Evolutionary conservation across 2,113 vertebrate species (phyloP).

Genomic region (Thinocorus orbignyianus): DNA sequence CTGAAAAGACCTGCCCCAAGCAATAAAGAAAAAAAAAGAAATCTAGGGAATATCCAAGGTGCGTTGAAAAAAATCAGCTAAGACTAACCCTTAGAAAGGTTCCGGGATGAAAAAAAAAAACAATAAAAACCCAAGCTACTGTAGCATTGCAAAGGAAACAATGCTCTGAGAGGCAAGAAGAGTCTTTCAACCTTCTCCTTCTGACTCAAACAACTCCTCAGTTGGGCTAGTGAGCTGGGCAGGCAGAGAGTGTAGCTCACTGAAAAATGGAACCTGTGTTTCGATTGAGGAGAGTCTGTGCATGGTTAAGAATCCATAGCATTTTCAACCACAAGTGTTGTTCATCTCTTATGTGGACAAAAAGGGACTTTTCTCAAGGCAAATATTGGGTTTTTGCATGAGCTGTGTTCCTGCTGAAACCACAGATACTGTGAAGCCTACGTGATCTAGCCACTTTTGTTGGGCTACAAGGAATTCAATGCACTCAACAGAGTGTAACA

Average conservation of each 20-base stretch:
- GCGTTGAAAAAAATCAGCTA: not conserved
- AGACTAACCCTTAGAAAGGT: not conserved
- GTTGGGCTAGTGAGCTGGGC: not conserved
- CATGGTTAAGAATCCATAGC: not conserved
- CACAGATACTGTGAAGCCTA: not conserved
- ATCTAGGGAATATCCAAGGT: not conserved
- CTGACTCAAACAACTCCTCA: not conserved
- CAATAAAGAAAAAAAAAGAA: not conserved
- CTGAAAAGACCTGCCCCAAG: not conserved
- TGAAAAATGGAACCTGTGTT: not conserved
- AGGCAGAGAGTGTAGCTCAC: not conserved
- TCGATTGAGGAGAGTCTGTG: not conserved
- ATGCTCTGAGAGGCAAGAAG: not conserved
- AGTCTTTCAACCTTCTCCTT: not conserved
- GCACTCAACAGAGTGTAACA: constrained; percentile 1
- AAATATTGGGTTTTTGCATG: constrained; percentile 22
- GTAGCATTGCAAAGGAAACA: not conserved
- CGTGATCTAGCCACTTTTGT: not conserved
- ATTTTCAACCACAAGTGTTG: not conserved
- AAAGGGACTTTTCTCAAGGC: constrained; percentile 23
- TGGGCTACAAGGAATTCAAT: constrained; percentile 45
- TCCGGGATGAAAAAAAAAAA: not conserved
- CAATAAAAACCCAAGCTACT: not conserved
- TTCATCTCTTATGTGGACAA: not conserved
- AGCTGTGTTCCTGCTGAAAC: not conserved